A percentile compares a stretch with the other conserved stretches of the same genome.
phyloP scores from a whole-genome alignment of 2,113 vertebrate species.

The Azemiops feae region DNA sequence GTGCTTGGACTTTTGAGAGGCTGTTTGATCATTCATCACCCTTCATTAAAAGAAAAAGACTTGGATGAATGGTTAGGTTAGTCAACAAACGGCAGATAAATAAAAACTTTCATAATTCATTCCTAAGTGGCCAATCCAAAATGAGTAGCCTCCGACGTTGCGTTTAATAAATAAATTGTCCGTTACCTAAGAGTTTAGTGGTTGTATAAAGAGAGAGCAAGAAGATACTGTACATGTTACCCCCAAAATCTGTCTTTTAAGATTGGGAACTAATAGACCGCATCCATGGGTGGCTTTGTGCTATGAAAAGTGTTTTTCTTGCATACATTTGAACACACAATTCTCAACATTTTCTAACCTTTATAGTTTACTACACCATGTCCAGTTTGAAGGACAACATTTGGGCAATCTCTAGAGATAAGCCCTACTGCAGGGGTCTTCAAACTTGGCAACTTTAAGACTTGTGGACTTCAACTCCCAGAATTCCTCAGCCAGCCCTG shows the following conservation, averaged over 20 bases:
- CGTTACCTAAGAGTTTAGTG: conserved; percentile 23
- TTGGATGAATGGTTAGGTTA: conserved; percentile 43
- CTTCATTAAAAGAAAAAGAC: conserved; percentile 13
- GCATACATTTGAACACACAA: neutral
- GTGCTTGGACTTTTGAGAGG: neutral
- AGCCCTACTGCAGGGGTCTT: neutral
- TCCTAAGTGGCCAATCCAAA: conserved; percentile 16
- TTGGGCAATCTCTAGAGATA: neutral
- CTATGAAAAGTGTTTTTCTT: neutral
- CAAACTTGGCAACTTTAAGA: no score
- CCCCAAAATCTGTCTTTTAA: conserved; percentile 37
- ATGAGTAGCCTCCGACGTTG: conserved; percentile 27
- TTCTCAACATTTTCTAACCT: neutral
- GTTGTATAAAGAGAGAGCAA: neutral
- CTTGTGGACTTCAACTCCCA: no score
- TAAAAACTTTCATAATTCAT: conserved; percentile 54
- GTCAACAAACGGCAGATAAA: conserved; percentile 36
- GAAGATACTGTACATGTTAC: neutral
- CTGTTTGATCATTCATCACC: neutral
- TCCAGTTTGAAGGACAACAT: neutral
- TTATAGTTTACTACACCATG: no score
- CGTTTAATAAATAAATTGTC: conserved; percentile 53
- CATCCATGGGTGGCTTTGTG: neutral
- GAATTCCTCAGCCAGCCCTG: no score
- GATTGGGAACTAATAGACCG: neutral